Evolutionary conservation across 2,888 invertebrate genomes (phyloP), one percentile per base, ranked within the genome.

Genomic region (Pegoplata infirma): DNA sequence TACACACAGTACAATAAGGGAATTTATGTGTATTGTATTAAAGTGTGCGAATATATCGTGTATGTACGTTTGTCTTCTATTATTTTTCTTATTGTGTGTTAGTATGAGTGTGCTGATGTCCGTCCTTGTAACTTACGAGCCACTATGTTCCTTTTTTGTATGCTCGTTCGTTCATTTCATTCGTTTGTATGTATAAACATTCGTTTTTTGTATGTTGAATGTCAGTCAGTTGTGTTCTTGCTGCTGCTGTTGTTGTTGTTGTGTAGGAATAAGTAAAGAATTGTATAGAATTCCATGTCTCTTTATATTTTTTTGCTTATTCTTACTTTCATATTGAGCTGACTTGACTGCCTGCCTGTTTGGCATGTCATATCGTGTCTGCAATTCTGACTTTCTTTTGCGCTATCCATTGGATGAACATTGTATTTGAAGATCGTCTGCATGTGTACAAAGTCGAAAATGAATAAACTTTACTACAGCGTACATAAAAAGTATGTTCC

Each of bases 281-380:
- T 63, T 58, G 49, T 63, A 76, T 76, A 69, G 56, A 75, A 68
- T 68, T 75, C 28, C 61, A 55, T 61, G 66, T 74, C 14, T 51
- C 21, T 36, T 40, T 51, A 47, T 55, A 28, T 19, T 63, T 64
- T 49, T 36, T 56, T 49, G 61, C 23, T n/a, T n/a, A n/a, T n/a
- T n/a, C n/a, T n/a, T n/a, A n/a, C n/a, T 63, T 61, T 69, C n/a
- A 59, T 59, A 59, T 69, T 36, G 36, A 25, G 21, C 32, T 71
- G 71, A 19, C 23, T 63, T 71, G 71, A 19, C 23, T 63, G 23
- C 8, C 28, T 19, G 32, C 19, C 28, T 32, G 61, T 47, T 19
- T 19, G 7, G 14, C 36, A 21, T 32, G 5, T 21, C 12, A 51
- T 23, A 10, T 8, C 21, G 25, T 59, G 51, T 14, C 51, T 59